Evolutionary conservation across 2,888 invertebrate species (phyloP).

Genomic region (Noctua comes): DNA sequence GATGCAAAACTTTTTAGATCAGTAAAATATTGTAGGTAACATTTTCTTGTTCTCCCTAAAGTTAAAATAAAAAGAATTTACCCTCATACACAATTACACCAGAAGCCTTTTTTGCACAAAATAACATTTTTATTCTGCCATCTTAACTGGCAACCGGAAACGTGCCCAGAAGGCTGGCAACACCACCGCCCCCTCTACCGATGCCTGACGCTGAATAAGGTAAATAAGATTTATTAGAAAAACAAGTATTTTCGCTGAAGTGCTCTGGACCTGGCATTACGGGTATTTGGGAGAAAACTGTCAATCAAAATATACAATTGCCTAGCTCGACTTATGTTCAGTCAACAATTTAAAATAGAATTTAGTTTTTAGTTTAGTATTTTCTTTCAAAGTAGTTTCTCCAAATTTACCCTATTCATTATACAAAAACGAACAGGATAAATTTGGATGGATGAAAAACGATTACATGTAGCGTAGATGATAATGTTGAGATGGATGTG

Average conservation of each 20-base stretch:
- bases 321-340: no score
- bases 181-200: slow-evolving; percentile 26
- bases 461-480: no score
- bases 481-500: no score
- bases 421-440: no score
- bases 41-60: not conserved
- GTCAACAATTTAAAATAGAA: no score
- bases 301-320: no score
- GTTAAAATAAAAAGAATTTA: not conserved
- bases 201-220: slow-evolving; percentile 30
- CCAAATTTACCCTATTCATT: no score
- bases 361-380: no score
- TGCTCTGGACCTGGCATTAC: not conserved
- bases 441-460: no score
- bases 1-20: not conserved
- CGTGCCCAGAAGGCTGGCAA: slow-evolving; percentile 32
- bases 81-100: not conserved
- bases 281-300: no score
- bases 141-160: slow-evolving; percentile 48
- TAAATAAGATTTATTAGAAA: slow-evolving; percentile 48
- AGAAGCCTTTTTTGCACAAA: not conserved
- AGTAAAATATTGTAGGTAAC: not conserved
- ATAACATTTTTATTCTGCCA: slow-evolving; percentile 23
- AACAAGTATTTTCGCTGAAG: slow-evolving; percentile 13
- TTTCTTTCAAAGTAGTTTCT: no score